These are phyloP conservation scores for Molanna angustata DNA, from an alignment of 2,888 invertebrate species.

Conservation along the genomic window DNA sequence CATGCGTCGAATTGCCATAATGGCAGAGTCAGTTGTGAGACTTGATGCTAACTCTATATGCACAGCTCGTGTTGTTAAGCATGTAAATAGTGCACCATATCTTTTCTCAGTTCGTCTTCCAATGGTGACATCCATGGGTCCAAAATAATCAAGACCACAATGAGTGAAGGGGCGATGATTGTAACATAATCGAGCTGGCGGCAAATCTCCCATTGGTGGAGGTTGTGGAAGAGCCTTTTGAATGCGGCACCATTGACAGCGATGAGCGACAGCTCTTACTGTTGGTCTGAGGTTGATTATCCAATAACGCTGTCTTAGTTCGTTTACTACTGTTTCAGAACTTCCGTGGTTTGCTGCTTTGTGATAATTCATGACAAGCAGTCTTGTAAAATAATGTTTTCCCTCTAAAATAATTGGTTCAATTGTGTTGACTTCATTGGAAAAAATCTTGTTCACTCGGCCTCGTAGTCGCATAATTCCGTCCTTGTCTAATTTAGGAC, in stretches of 20 bases:
- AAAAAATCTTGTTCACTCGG: neutral
- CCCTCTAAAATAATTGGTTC: constrained; percentile 32
- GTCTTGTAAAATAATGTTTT: constrained; percentile 19
- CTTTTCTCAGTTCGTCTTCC: constrained; percentile 1
- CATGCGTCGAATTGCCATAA: constrained; percentile 7
- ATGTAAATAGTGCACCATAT: constrained; percentile 2
- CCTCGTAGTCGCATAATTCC: neutral
- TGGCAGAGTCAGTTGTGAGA: constrained; percentile 2
- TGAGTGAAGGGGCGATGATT: neutral
- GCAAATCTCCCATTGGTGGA: constrained; percentile 3
- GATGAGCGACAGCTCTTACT: constrained; percentile 12
- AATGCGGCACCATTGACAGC: constrained; percentile 27
- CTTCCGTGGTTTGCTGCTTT: constrained; percentile 7
- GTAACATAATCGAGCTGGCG: neutral
- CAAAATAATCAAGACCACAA: constrained; percentile 5
- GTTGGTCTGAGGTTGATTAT: constrained; percentile 29
- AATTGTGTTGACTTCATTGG: neutral
- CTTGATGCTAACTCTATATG: neutral
- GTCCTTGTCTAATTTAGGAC: neutral
- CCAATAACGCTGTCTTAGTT: constrained; percentile 34
- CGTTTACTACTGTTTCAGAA: constrained; percentile 29
- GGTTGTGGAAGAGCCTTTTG: constrained; percentile 14
- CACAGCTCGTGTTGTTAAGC: neutral
- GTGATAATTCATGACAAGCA: constrained; percentile 26
- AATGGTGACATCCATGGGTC: neutral